Percentiles rank a stretch among this genome's conserved stretches.
Evolutionary conservation across 2,888 invertebrate species (phyloP).

Genomic region (Himalopsyche japonica): DNA sequence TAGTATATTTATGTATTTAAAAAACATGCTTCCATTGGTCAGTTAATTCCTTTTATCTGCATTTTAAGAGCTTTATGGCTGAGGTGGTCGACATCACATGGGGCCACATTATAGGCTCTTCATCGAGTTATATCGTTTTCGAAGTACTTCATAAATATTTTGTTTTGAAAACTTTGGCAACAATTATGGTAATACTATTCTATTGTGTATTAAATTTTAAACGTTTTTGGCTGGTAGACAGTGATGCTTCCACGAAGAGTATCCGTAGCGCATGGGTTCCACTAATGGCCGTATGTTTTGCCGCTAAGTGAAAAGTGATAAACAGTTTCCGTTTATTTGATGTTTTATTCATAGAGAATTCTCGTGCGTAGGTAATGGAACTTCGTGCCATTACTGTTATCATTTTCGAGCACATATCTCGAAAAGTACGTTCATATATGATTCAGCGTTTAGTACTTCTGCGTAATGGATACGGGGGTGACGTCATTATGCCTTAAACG

Average conservation of each 20-base stretch:
- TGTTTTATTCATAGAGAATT: slow-evolving; percentile 34
- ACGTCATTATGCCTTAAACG: background rate
- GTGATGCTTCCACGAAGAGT: background rate
- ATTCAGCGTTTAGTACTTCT: background rate
- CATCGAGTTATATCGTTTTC: too few relatives aligned
- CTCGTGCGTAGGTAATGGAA: slow-evolving; percentile 19
- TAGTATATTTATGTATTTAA: too few relatives aligned
- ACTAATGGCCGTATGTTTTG: background rate
- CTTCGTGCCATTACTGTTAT: slow-evolving; percentile 29
- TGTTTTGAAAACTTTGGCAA: too few relatives aligned
- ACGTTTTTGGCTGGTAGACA: background rate
- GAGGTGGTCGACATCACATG: too few relatives aligned
- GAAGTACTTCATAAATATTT: too few relatives aligned
- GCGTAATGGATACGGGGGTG: background rate
- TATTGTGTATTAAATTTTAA: background rate
- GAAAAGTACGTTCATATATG: background rate
- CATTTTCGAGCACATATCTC: slow-evolving; percentile 13
- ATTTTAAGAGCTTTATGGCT: too few relatives aligned
- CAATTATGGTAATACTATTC: too few relatives aligned
- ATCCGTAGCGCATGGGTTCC: slow-evolving; percentile 8
- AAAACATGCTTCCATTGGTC: too few relatives aligned
- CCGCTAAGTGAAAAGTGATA: slow-evolving; percentile 28
- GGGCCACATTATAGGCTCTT: too few relatives aligned
- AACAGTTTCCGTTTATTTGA: slow-evolving; percentile 36
- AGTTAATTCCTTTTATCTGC: too few relatives aligned